A percentile compares a stretch with the other conserved stretches of the same genome.
phyloP scores from a whole-genome alignment of 2,888 invertebrate species.

The Tachystola acroxantha region DNA sequence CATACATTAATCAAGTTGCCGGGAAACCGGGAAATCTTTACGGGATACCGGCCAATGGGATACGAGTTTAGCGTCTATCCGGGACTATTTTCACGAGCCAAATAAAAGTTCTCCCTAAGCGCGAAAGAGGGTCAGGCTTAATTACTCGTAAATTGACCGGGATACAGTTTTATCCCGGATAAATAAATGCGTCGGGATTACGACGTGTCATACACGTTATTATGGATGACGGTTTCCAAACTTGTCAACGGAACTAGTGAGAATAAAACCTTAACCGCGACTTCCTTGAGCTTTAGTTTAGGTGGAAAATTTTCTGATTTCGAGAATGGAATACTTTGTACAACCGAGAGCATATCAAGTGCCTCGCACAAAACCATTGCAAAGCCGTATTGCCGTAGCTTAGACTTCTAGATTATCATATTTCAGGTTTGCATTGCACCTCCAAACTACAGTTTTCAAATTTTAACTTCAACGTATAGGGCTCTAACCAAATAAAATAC shows the following conservation, averaged over 20 bases:
- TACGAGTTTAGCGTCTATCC: conserved; percentile 55
- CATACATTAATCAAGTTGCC: conserved; percentile 48
- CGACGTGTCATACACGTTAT: conserved; percentile 41
- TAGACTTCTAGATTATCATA: too few relatives aligned
- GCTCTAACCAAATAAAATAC: not conserved
- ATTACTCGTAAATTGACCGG: conserved; percentile 77
- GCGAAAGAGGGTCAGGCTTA: conserved; percentile 74
- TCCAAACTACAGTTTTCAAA: not conserved
- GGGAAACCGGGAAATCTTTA: conserved; percentile 46
- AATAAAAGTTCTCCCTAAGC: conserved; percentile 70
- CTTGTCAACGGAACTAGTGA: too few relatives aligned
- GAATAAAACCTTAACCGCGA: not conserved
- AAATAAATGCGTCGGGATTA: conserved; percentile 54
- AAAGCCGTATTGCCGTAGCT: too few relatives aligned
- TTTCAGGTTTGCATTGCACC: too few relatives aligned
- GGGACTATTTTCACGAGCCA: conserved; percentile 53
- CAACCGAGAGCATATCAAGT: too few relatives aligned
- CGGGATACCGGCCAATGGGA: conserved; percentile 52
- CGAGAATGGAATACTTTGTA: too few relatives aligned
- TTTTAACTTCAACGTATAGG: not conserved
- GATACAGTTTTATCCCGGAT: conserved; percentile 61
- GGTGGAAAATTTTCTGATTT: too few relatives aligned
- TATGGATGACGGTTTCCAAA: conserved; percentile 3
- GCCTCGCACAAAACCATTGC: too few relatives aligned
- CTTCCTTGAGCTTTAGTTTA: not conserved